Conservation (phyloP, 2,113 vertebrate species). For the Antigone vipio region DNA sequence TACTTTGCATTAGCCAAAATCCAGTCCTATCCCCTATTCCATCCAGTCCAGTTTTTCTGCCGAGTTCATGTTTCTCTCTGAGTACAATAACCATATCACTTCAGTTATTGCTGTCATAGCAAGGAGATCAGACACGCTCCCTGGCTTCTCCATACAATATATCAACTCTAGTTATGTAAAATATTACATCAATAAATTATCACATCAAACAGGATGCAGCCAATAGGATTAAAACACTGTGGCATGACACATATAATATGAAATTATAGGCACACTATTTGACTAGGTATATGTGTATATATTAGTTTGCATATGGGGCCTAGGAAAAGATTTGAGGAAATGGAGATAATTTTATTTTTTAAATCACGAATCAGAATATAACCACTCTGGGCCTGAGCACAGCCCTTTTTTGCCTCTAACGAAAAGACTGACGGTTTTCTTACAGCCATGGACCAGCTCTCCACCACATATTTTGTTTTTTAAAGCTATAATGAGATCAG, state of each 20-base stretch:
- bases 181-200: neutral
- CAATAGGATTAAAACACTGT: neutral
- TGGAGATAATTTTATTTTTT: neutral
- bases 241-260: neutral
- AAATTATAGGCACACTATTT: neutral
- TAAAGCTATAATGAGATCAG: constrained; percentile 49
- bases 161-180: constrained; percentile 29
- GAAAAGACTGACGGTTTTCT: neutral
- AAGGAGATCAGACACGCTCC: neutral
- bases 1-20: neutral
- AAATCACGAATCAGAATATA: neutral
- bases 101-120: neutral
- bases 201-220: neutral
- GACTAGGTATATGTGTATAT: neutral
- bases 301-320: neutral
- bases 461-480: constrained; percentile 1
- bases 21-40: neutral
- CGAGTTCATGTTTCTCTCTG: neutral
- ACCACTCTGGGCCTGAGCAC: neutral
- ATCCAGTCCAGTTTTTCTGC: constrained; percentile 18
- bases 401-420: neutral
- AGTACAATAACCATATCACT: neutral
- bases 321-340: neutral
- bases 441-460: neutral
- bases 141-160: neutral